These are phyloP conservation scores for Cairina moschata DNA, from an alignment of 2,113 vertebrate species.

Conservation along the genomic window DNA sequence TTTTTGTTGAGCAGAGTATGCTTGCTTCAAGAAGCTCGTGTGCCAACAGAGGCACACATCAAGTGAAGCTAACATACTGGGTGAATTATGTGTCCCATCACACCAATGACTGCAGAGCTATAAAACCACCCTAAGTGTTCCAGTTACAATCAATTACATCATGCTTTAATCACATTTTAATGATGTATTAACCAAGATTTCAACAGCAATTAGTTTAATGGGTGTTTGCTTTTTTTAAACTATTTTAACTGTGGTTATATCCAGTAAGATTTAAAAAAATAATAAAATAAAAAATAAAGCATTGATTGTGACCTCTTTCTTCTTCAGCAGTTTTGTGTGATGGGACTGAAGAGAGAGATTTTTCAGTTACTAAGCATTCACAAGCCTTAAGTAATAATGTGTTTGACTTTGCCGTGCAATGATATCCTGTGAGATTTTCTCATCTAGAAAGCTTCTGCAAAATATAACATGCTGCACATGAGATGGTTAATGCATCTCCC, in stretches of 20 bases:
- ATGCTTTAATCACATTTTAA: conserved; percentile 73
- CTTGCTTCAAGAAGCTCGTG: conserved; percentile 2
- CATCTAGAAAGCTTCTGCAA: neutral
- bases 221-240: conserved; percentile 25
- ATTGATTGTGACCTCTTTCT: conserved; percentile 43
- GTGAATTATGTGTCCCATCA: conserved; percentile 75
- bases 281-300: conserved; percentile 6
- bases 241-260: conserved; percentile 56
- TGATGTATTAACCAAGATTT: conserved; percentile 77
- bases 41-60: conserved; percentile 31
- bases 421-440: neutral
- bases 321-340: neutral
- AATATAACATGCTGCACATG: neutral
- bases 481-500: neutral
- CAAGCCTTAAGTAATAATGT: neutral
- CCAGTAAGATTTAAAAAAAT: conserved; percentile 21
- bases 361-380: conserved; percentile 3
- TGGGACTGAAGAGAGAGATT: neutral
- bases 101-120: conserved; percentile 62
- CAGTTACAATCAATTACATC: conserved; percentile 71
- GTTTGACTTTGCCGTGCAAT: neutral
- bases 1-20: conserved; percentile 39
- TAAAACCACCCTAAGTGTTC: conserved; percentile 72
- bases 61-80: conserved; percentile 64
- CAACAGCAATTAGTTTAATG: conserved; percentile 60